These are phyloP conservation scores for Astyanax mexicanus DNA, from an alignment of 2,797 vertebrate species.

Conservation along the genomic window DNA sequence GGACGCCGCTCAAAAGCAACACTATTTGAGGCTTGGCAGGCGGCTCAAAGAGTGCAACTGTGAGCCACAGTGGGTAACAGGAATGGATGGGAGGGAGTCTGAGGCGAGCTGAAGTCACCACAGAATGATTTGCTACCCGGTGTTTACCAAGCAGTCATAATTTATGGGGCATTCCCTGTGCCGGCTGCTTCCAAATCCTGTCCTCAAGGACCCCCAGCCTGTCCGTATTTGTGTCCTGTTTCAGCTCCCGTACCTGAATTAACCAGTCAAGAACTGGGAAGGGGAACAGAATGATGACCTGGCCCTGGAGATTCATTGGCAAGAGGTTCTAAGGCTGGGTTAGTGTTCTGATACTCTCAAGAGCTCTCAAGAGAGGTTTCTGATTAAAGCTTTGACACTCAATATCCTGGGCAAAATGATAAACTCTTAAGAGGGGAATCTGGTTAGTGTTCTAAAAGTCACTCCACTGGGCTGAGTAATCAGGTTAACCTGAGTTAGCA, in stretches of 20 bases:
- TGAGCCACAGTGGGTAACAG: conserved; percentile 60
- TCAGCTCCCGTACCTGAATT: conserved; percentile 11
- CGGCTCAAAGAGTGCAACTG: conserved; percentile 61
- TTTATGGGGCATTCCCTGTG: conserved; percentile 60
- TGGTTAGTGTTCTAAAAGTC: too few species aligned
- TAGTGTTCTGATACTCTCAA: too few species aligned
- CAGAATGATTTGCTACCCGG: conserved; percentile 56
- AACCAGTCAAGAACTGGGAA: neutral
- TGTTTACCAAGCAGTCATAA: conserved; percentile 59
- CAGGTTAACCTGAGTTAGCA: too few species aligned
- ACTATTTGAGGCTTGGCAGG: conserved; percentile 70
- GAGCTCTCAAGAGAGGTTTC: too few species aligned
- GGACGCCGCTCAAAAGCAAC: conserved; percentile 72
- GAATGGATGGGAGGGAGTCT: conserved; percentile 50
- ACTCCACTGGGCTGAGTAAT: too few species aligned
- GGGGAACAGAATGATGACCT: neutral
- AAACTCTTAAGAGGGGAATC: too few species aligned
- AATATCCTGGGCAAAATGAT: too few species aligned
- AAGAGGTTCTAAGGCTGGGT: neutral
- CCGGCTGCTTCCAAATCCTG: conserved; percentile 18
- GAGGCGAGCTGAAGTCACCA: conserved; percentile 51
- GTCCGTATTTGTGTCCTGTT: neutral
- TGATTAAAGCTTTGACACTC: too few species aligned
- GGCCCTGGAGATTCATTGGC: neutral
- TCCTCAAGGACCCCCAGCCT: conserved; percentile 8